Conservation (phyloP, 1,140 invertebrate species). For the Diploscapter pachys region DNA sequence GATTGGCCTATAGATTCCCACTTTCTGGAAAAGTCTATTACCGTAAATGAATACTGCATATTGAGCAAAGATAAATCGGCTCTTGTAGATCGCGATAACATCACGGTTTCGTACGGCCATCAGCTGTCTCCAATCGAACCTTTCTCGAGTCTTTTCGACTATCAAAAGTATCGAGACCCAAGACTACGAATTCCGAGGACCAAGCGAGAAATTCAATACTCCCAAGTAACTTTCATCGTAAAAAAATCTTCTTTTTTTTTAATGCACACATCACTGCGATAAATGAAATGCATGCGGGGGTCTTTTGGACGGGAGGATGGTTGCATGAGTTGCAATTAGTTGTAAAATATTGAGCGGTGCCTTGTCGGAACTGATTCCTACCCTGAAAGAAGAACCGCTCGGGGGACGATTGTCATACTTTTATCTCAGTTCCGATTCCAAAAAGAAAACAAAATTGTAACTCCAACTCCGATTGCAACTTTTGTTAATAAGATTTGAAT, state of each 20-base stretch:
- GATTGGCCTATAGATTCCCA: constrained; percentile 36
- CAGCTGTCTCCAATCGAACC: constrained; percentile 35
- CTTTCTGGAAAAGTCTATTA: constrained; percentile 39
- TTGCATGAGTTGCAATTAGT: too few species aligned
- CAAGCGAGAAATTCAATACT: constrained; percentile 4
- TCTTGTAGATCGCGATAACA: constrained; percentile 32
- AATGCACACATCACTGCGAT: not conserved
- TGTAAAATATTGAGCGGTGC: too few species aligned
- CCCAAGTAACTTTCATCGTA: not conserved
- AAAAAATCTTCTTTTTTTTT: not conserved
- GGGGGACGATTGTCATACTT: too few species aligned
- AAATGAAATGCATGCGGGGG: too few species aligned
- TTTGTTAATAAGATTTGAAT: too few species aligned
- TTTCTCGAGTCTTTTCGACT: constrained; percentile 27
- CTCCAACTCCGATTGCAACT: too few species aligned
- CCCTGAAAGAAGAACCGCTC: too few species aligned
- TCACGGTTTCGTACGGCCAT: constrained; percentile 38
- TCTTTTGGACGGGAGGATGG: too few species aligned
- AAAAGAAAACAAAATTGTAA: too few species aligned
- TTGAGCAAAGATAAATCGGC: not conserved
- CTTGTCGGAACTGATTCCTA: too few species aligned
- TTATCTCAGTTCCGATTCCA: too few species aligned
- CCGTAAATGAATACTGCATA: constrained; percentile 16
- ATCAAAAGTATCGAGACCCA: constrained; percentile 29
- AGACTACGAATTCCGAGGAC: constrained; percentile 20